Base-by-base conservation (phyloP, 2,113 vertebrate genomes). In the Rostratula benghalensis region DNA sequence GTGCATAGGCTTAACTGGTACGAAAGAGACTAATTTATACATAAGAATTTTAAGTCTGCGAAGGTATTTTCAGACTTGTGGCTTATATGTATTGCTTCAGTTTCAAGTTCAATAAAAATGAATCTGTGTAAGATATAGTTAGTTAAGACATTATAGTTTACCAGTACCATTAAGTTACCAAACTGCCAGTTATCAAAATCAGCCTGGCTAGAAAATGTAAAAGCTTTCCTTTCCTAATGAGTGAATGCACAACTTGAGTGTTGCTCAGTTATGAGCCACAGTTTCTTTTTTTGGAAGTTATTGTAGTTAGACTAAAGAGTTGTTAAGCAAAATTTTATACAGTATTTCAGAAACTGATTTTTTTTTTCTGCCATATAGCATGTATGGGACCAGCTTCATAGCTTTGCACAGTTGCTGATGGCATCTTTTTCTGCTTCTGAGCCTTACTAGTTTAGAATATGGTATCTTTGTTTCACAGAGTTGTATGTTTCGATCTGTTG, bases 371-470 rank as follows among this genome's bases (percentile, higher is more conserved):
- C 77, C 59, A 6, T 68, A 39, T 94, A 93, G 83, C 87, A 94
- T 95, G 74, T 95, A 10, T 96, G 69, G 82, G 84, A 78, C 89
- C 65, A 95, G 75, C 94, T 95, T 56, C 87, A 16, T 83, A 88
- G 50, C 50, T 95, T 56, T 97, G 93, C 93, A 48, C 67, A 92
- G 96, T 78, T 97, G 81, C 61, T 95, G 60, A 24, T 95, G 76
- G 53, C 92, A 90, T 86, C 60, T 93, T 89, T 97, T 94, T 96
- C 75, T 96, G 74, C 97, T 97, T 95, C 94, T 97, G 91, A 97
- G 79, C 91, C 94, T 95, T 79, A 89, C 48, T 80, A 95, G 65
- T 84, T 94, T 96, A 94, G 95, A 95, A 27, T 43, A 50, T 24
- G 24, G 83, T 87, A 60, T 89, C 69, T 56, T 89, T 50, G 28